Evolutionary conservation across 2,888 invertebrate species (phyloP), one percentile per base, ranked within the genome.

Genomic region (Charanyca ferruginea): DNA sequence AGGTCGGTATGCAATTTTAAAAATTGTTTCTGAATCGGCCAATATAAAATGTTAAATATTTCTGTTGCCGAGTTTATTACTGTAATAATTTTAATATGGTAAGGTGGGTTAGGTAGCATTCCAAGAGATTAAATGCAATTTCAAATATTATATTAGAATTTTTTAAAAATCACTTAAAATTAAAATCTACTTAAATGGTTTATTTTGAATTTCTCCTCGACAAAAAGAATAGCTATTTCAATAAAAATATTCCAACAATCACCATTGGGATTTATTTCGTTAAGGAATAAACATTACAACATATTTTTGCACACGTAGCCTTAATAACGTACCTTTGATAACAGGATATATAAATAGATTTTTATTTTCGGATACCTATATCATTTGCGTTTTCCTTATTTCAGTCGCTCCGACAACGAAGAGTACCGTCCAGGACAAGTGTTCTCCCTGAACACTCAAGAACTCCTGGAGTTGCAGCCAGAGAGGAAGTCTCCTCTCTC

Each of bases 391-490:
- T 59, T 51, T 20, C 16, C 41, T 8, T 8, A 66, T 87, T 87
- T 9, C 87, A 92, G 89, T 74, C 91, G 92, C 63, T 77, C 84
- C n/a, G 89, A 90, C 16, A 49, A 76, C 13, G 90, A 93, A 66
- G 89, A 93, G 70, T 95, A 95, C 79, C 91, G 94, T 1, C 95
- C 94, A 8, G 95, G 95, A 1, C 95, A 95, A 78, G 95, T 95
- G 64, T 92, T 91, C 75, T 95, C 95, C 0, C 83, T 95, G 8
- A 94, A 95, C 78, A 74, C 91, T 1, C 94, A 91, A 71, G 95
- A 95, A 64, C 84, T 95, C 2, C 66, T 95, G 44, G 95, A 94
- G 2, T 81, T 95, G 23, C 95, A 95, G 73, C 94, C 91, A 3
- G 94, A 95, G 76, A 85, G 95, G 32, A 93, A 94, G 66, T 91